phyloP scores from a whole-genome alignment of 2,797 vertebrate species.

The Pampus argenteus region DNA sequence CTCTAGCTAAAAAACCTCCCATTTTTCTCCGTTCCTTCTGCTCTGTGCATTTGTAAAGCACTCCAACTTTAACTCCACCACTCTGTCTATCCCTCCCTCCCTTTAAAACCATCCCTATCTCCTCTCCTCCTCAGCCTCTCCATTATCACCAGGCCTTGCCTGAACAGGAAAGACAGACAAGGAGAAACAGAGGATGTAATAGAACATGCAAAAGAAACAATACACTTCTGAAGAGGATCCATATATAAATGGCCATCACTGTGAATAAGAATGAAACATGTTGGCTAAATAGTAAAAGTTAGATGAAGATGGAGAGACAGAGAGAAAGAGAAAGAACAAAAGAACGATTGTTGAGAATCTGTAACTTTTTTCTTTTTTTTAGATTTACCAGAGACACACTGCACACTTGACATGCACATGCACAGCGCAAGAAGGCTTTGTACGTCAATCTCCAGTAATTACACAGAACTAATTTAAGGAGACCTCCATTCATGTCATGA shows the following conservation, averaged over 20 bases:
- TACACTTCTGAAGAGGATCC: constrained; percentile 30
- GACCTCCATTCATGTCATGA: constrained; percentile 51
- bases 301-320: constrained; percentile 26
- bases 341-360: neutral
- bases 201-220: constrained; percentile 31
- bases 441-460: constrained; percentile 54
- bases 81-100: constrained; percentile 6
- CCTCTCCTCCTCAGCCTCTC: constrained; percentile 18
- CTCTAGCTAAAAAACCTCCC: constrained; percentile 26
- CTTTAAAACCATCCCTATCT: constrained; percentile 6
- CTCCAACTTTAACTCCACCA: constrained; percentile 5
- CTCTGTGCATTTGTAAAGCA: constrained; percentile 30
- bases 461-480: constrained; percentile 50
- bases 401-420: neutral
- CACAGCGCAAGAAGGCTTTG: constrained; percentile 18
- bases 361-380: too few species aligned
- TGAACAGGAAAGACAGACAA: neutral
- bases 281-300: constrained; percentile 26
- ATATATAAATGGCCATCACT: constrained; percentile 28
- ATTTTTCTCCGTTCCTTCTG: constrained; percentile 18
- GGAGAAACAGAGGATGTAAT: constrained; percentile 40
- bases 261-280: constrained; percentile 36
- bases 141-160: constrained; percentile 29
- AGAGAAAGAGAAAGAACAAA: constrained; percentile 1
- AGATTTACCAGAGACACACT: neutral